Evolutionary conservation across 2,888 invertebrate genomes (phyloP), one percentile per base, ranked within the genome.

Genomic region (Ephialtes manifestator): DNA sequence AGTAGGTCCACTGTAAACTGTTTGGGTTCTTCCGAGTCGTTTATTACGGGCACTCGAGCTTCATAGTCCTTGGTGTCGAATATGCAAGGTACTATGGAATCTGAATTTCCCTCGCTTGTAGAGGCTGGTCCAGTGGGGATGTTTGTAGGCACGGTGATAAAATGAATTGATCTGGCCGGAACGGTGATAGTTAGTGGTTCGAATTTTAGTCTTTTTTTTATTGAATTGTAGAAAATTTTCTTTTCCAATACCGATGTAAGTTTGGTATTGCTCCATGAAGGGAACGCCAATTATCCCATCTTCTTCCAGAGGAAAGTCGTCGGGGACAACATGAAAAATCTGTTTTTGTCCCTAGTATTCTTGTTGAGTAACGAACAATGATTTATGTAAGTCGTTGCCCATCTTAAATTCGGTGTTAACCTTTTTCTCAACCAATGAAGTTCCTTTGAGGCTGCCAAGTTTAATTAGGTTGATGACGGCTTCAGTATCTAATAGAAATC

Each of bases 31-130:
- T 75, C 75, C 75, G 74, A 63, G 60, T 63, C 63, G 48, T 75
- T 75, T 7, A 75, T 63, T 63, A 75, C n/a, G 0, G 48, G 51
- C 63, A 65, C 76, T 65, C 65, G 65, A 65, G 76, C 63, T 63
- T 76, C 20, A 35, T 76, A 65, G 24, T 53, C 53, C 65, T 65
- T 76, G 48, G 76, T 39, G 39, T 51, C 35, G n/a, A 24, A 65
- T 4, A 76, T 10, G 24, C 65, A 65, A 39, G 39, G 53, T 11
- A 75, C 20, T 15, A 75, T 35, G 15, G 63, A 35, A 8, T 60
- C 31, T 20, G 60, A 20, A 63, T 70, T 78, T 60, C 60, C 60
- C 35, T 70, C 70, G 3, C 18, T 24, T 15, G 78, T 78, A 8
- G 51, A 1, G 0, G 63, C 74, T 13, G 74, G 63, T 31, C 48